Base-by-base conservation (phyloP, 2,797 vertebrate genomes). In the Gymnoscopelus microlampas region DNA sequence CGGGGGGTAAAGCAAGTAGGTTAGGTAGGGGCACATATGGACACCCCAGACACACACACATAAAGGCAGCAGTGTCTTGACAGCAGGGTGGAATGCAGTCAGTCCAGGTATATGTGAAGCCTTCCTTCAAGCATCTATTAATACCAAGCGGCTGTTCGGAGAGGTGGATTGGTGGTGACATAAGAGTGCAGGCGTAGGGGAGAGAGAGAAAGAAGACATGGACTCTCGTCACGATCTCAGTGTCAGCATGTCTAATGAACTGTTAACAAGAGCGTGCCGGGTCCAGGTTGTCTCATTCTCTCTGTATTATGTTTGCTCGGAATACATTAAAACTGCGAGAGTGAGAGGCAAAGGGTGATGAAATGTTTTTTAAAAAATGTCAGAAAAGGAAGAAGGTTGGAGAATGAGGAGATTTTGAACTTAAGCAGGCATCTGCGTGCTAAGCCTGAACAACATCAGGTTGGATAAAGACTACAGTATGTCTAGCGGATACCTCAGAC, bases 1-100 rank as follows among this genome's bases (percentile, higher is more conserved):
- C 26, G 4, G 13, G 15, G 14, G 55, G 26, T 57, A 23, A 29
- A 57, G 39, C 39, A 44, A 44, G 39, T 44, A 44, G 39, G 7
- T 44, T 8, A 44, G 9, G 39, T 44, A 44, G 39, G 39, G 39
- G 10, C 39, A 44, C 39, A 10, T 44, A 44, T 44, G 39, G 39
- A 44, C 39, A 44, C 39, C 26, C 3, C 29, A 51, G 60, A 58
- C 49, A 51, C 49, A 51, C 49, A 51, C 49, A 51, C 49, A 50
- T 11, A 50, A 11, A 50, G 48, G 14, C 11, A 50, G 14, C 48
- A 50, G 48, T 11, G 53, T 29, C 44, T 39, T 51, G 44, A 51
- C 2, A 4, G 14, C 10, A 19, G 29, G 49, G 51, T 74, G 88
- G 90, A 91, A 92, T 90, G 89, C 66, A 68, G 89, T 88, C 77